Evolutionary conservation across 2,113 vertebrate species (phyloP), one percentile per base, ranked within the genome.

Genomic region (Rynchops niger): DNA sequence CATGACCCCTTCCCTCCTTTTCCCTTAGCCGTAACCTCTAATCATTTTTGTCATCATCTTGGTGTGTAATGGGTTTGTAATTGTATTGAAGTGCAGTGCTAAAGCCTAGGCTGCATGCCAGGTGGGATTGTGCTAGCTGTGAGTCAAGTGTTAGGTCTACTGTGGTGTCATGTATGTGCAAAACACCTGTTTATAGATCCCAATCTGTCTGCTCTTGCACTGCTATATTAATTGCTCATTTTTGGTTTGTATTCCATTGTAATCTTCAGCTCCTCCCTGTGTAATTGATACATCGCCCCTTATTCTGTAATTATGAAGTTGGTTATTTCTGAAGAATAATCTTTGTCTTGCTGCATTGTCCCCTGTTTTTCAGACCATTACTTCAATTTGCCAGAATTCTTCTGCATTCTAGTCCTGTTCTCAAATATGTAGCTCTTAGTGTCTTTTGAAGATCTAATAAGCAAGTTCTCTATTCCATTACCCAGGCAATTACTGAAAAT

Each of bases 391-490:
- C 72, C 72, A 84, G 77, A 59, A 66, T 78, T 38, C 53, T 83
- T 93, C 52, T 89, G 91, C 38, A 40, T 95, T 95, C 83, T 81
- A 63, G 76, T 82, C 65, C 45, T 71, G n/a, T 65, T 91, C 73
- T 89, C 61, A 90, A 30, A 65, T 84, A 38, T 4, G 69, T 86
- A 89, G 86, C 72, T 94, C 52, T 78, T 58, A 74, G 79, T 83
- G 72, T 73, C 88, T 92, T 91, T 83, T 96, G 61, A 84, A 91
- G 94, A 96, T 95, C 81, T 96, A 96, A 96, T 95, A 95, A 96
- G 93, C 86, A 84, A 91, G 45, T 94, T 95, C 86, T 94, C 77
- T 94, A 45, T 96, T 89, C 94, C 86, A 95, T 96, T 96, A 89
- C 83, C 56, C 69, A 59, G 65, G 83, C 93, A 97, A 93, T 97